Evolutionary conservation across 2,797 vertebrate genomes (phyloP).

Genomic region (Coracias cyanogaster): DNA sequence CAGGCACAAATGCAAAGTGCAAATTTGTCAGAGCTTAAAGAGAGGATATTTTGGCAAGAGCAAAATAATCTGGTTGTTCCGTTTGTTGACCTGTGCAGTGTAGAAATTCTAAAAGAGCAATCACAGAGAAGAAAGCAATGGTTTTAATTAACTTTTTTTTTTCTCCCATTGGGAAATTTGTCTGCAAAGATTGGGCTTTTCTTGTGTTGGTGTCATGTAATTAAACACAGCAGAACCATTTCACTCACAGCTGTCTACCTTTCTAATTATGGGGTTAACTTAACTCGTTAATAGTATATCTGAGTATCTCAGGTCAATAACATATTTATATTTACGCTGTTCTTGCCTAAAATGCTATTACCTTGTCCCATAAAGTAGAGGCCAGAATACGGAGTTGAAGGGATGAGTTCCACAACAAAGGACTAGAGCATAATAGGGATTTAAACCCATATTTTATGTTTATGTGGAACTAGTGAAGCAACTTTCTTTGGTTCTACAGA

Average conservation of each 20-base stretch:
- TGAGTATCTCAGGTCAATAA: not conserved
- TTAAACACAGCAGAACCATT: slow-evolving; percentile 8
- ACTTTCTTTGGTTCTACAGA: not conserved
- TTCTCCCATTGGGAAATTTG: not conserved
- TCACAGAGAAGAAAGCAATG: not conserved
- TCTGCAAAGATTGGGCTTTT: not conserved
- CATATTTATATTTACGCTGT: not conserved
- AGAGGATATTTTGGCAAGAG: not conserved
- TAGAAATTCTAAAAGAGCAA: not conserved
- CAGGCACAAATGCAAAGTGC: not conserved
- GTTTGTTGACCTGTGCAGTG: not conserved
- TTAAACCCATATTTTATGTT: not conserved
- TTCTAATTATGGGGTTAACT: not conserved
- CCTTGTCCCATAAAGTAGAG: not conserved
- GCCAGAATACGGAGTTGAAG: not conserved
- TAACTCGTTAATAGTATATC: not conserved
- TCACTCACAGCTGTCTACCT: not conserved
- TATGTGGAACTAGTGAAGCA: not conserved
- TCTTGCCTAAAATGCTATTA: not conserved
- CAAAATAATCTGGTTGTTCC: not conserved
- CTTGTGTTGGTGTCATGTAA: not conserved
- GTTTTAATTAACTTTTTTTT: not conserved
- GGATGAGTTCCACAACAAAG: not conserved
- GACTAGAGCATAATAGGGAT: not conserved
- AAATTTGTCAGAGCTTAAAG: not conserved